Conservation (phyloP, 1,140 invertebrate genomes). For the Araneus ventricosus region DNA sequence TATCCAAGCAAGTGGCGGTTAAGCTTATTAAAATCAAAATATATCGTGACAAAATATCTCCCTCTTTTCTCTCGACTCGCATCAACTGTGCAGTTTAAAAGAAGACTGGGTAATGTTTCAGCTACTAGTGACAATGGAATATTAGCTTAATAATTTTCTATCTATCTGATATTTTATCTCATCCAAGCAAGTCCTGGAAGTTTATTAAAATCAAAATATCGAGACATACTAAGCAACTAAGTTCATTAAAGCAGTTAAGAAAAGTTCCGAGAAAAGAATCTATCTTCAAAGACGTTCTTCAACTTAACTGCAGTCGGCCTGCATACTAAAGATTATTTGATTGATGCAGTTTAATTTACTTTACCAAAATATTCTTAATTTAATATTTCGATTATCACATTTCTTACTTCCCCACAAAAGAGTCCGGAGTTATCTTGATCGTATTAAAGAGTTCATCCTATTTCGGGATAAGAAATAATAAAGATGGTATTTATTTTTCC, state of each 20-base stretch:
- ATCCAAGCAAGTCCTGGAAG: no score
- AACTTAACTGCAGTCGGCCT: background rate
- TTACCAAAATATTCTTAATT: background rate
- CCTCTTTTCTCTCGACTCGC: no score
- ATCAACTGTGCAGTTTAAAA: no score
- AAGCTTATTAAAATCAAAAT: no score
- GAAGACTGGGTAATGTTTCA: no score
- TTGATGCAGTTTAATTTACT: constrained; percentile 15
- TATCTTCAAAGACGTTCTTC: background rate
- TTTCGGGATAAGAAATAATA: constrained; percentile 5
- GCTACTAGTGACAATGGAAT: no score
- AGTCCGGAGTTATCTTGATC: background rate
- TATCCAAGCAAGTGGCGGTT: no score
- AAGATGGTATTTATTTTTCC: constrained; percentile 4
- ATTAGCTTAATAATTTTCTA: no score
- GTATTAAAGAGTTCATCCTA: background rate
- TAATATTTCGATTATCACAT: constrained; percentile 26
- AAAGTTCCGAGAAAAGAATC: background rate
- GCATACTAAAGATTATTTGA: background rate
- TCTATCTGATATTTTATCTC: no score
- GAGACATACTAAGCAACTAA: background rate
- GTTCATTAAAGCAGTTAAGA: background rate
- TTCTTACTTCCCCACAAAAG: constrained; percentile 2
- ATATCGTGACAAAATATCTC: no score
- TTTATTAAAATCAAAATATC: no score